Base-by-base conservation (phyloP, 2,888 invertebrate genomes). In the Lithophane socia region DNA sequence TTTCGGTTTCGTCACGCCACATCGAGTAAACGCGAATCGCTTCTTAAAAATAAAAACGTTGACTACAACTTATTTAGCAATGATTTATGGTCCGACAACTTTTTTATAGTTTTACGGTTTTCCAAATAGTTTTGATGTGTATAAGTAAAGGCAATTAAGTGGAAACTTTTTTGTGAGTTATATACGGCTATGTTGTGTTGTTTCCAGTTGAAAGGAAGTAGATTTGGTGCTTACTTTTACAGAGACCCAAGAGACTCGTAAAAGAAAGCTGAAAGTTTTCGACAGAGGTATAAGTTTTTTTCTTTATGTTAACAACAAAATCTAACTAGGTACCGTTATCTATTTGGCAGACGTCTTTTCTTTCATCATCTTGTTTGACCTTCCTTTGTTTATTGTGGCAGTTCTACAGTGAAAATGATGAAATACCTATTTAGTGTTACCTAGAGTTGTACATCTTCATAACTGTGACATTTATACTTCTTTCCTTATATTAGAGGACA, bases 1-100 rank as follows among this genome's bases (percentile, higher is more conserved):
- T 86, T 87, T 75, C 44, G 42, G 67, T 73, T 73, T 75, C 82
- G 76, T 82, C 80, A 78, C 77, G 82, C 58, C 44, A 64, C 65
- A 77, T 83, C n/a, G 72, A 75, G 61, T 67, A 80, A 80, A 82
- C 68, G 63, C 75, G 75, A 68, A 74, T 80, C 52, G 72, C 79
- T 77, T 68, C 69, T 79, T 79, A 49, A 82, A 73, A 75, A 76
- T 85, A 84, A 85, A 85, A 79, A 71, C 75, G 77, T 84, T 82
- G 64, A 72, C 47, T 58, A 52, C 66, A 75, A 76, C 78, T 79
- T 80, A 75, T 85, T 84, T 83, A 60, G 63, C 47, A 64, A 73
- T 80, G 82, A 84, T 83, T 81, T 86, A 88, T 82, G 49, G 56
- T 64, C 24, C 44, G 60, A n/a, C 42, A 65, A 64, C 29, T 69